Base-by-base conservation (phyloP, 2,888 invertebrate genomes). In the Pseudococcus jackbeardsleyi region DNA sequence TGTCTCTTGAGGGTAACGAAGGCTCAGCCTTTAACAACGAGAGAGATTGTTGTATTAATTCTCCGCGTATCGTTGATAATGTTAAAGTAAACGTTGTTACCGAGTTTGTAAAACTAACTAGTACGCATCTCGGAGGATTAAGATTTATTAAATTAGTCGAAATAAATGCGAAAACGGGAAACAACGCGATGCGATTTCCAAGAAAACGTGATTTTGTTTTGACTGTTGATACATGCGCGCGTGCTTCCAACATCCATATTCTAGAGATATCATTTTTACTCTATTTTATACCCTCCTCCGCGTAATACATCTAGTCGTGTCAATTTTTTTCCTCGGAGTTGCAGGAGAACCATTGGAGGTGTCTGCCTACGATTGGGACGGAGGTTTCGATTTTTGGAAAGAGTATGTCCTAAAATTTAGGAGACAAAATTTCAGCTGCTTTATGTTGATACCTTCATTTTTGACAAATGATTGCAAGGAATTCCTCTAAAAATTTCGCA, bases 111-210 rank as follows among this genome's bases (percentile, higher is more conserved):
- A 50, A 85, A 85, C 84, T 54, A 85, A 85, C 84, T 84, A 50
- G 54, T 46, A 33, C 50, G 59, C 84, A 85, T 85, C 84, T 85
- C 84, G 54, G 17, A 85, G 84, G 84, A 85, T 85, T 85, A 85
- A 85, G 84, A 85, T 85, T 85, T 54, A 85, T 85, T 85, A 85
- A 85, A 85, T 85, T 85, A 85, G 84, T 85, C 26, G 50, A 85
- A 85, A 85, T 85, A 59, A 85, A 85, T 59, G 84, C 84, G 42
- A 50, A 50, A 82, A 46, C 79, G 46, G 46, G 22, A 26, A 48
- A 48, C n/a, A 33, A 42, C 42, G 42, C 84, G n/a, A 46, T 15
- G 54, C 54, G 54, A 48, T 59, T 85, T 50, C 17, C 84, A 59
- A 85, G 46, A 85, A 50, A 19, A 59, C 84, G 84, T 59, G 84